Conservation (phyloP, 2,797 vertebrate genomes). For the Varecia variegata region DNA sequence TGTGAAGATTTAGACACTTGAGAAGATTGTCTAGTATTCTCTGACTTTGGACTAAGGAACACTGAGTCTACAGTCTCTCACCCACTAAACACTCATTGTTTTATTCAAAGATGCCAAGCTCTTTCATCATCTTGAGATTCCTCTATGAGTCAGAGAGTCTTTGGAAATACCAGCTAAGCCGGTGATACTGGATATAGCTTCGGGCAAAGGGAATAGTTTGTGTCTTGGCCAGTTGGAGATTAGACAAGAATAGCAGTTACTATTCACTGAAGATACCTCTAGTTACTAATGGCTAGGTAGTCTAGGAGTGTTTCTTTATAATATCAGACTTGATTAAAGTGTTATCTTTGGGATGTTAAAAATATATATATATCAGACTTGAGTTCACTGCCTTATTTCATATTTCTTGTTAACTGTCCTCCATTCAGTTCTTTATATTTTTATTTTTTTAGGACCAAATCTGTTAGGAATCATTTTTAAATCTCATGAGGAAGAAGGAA, state of each 20-base stretch:
- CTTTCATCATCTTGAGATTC: slow-evolving; percentile 35
- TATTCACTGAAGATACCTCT: background rate
- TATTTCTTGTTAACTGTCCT: background rate
- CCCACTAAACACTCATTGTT: slow-evolving; percentile 9
- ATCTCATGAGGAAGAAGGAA: background rate
- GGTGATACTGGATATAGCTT: background rate
- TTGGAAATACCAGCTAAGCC: slow-evolving; percentile 35
- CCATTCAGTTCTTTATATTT: background rate
- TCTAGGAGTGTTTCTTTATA: background rate
- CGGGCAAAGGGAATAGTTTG: background rate
- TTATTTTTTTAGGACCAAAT: background rate
- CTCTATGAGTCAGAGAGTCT: background rate
- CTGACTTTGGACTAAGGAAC: slow-evolving; percentile 9
- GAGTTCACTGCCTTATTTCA: slow-evolving; percentile 6
- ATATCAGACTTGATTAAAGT: background rate
- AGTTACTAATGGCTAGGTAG: background rate
- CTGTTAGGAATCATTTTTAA: slow-evolving; percentile 16
- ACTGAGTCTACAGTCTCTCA: background rate
- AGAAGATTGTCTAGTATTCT: slow-evolving; percentile 27
- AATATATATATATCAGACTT: background rate
- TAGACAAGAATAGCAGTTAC: background rate
- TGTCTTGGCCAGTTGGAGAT: slow-evolving; percentile 19
- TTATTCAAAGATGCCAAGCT: slow-evolving; percentile 28
- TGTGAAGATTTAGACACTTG: slow-evolving; percentile 35
- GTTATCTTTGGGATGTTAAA: no score